These are phyloP conservation scores for Lithodes maja DNA, from an alignment of 2,888 invertebrate species.

Conservation along the genomic window DNA sequence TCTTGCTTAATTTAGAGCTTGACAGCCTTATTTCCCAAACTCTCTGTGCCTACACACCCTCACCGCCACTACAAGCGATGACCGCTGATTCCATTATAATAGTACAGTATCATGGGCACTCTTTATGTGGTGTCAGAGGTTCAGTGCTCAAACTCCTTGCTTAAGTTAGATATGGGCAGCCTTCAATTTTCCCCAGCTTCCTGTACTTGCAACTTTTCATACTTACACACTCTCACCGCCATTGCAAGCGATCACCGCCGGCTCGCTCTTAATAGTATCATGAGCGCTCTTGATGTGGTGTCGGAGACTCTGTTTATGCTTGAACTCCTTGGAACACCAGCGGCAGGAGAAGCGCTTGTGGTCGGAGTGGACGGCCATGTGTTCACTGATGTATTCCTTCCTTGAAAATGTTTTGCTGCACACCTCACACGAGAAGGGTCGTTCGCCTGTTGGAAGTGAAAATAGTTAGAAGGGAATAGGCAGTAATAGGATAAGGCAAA, in stretches of 20 bases:
- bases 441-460: slow-evolving; percentile 31
- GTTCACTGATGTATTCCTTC: slow-evolving; percentile 54
- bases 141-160: slow-evolving; percentile 54
- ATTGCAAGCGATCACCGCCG: not conserved
- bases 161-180: too few relatives aligned
- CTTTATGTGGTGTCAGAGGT: slow-evolving; percentile 50
- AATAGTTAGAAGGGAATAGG: not conserved
- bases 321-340: slow-evolving; percentile 55
- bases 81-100: slow-evolving; percentile 6
- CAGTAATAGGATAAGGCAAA: not conserved
- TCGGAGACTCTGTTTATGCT: slow-evolving; percentile 51
- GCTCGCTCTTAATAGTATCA: slow-evolving; percentile 25
- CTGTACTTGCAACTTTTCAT: not conserved
- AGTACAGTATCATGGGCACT: slow-evolving; percentile 34
- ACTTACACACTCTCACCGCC: slow-evolving; percentile 36
- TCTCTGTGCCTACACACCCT: slow-evolving; percentile 3
- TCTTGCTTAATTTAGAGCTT: not conserved
- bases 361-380: slow-evolving; percentile 55
- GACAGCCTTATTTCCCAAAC: too few relatives aligned
- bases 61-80: not conserved
- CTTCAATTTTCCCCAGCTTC: too few relatives aligned
- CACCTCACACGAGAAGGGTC: slow-evolving; percentile 48
- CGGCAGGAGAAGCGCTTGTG: slow-evolving; percentile 49
- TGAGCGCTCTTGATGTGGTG: slow-evolving; percentile 56
- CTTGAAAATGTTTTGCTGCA: slow-evolving; percentile 54